phyloP scores from a whole-genome alignment of 2,113 vertebrate species.

The Malaclemys terrapin region DNA sequence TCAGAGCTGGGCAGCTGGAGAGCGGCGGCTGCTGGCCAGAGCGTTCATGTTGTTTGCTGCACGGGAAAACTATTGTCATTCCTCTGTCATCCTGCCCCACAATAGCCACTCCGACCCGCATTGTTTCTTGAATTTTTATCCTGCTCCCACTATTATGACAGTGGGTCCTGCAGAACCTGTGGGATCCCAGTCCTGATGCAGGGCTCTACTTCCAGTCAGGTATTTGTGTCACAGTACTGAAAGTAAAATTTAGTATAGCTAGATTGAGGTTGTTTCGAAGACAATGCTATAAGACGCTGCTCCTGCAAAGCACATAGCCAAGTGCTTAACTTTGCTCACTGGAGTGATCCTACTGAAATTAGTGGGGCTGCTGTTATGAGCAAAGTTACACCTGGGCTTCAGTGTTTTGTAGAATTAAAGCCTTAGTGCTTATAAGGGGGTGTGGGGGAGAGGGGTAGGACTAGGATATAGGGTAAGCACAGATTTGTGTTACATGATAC shows the following conservation, averaged over 20 bases:
- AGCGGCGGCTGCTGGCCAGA: too few species aligned
- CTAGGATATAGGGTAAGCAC: not conserved
- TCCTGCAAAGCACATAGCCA: not conserved
- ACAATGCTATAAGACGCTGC: not conserved
- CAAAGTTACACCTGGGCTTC: fast-evolving
- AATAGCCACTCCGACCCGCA: not conserved
- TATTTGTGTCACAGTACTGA: not conserved
- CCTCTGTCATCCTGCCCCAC: not conserved
- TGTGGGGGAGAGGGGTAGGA: not conserved
- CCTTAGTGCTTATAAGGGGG: not conserved
- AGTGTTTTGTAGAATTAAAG: not conserved
- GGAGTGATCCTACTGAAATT: not conserved
- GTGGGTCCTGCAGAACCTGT: not conserved
- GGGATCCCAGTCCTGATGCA: not conserved
- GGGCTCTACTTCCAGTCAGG: not conserved
- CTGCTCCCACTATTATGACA: not conserved
- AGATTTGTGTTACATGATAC: not conserved
- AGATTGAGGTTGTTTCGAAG: not conserved
- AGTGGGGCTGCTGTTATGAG: not conserved
- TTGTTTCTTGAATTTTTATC: not conserved
- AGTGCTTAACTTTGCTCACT: not conserved
- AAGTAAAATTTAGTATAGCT: not conserved
- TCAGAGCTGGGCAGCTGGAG: too few species aligned
- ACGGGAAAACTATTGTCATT: not conserved
- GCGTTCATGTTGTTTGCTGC: not conserved